These are phyloP conservation scores for Falco concolor DNA, from an alignment of 2,797 vertebrate species.

Conservation along the genomic window DNA sequence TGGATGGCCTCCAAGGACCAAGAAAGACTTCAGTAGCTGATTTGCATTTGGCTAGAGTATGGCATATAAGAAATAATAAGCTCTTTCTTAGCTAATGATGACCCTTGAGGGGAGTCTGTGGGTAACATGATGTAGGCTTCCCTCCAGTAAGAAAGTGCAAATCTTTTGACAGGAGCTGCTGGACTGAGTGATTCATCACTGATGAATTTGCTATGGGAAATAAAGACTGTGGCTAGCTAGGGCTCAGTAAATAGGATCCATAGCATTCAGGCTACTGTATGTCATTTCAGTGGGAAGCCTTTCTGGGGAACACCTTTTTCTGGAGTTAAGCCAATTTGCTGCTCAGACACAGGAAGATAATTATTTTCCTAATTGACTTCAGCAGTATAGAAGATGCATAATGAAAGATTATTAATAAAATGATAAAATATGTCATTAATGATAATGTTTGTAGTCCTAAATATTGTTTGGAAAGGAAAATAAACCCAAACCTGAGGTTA, in stretches of 20 bases:
- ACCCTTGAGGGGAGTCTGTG: not conserved
- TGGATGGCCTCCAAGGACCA: not conserved
- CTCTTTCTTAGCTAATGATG: not conserved
- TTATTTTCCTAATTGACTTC: slow-evolving; percentile 19
- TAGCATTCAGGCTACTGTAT: not conserved
- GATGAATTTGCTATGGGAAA: not conserved
- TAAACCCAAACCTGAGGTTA: not conserved
- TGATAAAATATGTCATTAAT: not conserved
- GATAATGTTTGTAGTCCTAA: not conserved
- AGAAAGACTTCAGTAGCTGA: not conserved
- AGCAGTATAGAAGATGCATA: not conserved
- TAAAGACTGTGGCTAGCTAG: not conserved
- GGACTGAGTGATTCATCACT: not conserved
- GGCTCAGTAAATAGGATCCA: not conserved
- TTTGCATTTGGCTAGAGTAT: not conserved
- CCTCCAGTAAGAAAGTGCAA: slow-evolving; percentile 8
- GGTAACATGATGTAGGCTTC: not conserved
- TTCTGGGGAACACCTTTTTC: not conserved
- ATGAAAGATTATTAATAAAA: not conserved
- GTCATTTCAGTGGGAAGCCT: not conserved
- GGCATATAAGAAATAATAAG: not conserved
- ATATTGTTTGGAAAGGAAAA: not conserved
- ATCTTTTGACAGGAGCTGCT: slow-evolving; percentile 17
- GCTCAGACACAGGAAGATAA: not conserved
- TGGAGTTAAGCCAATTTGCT: not conserved